Base-by-base conservation (phyloP, 2,113 vertebrate genomes). In the Gymnorhina tibicen region DNA sequence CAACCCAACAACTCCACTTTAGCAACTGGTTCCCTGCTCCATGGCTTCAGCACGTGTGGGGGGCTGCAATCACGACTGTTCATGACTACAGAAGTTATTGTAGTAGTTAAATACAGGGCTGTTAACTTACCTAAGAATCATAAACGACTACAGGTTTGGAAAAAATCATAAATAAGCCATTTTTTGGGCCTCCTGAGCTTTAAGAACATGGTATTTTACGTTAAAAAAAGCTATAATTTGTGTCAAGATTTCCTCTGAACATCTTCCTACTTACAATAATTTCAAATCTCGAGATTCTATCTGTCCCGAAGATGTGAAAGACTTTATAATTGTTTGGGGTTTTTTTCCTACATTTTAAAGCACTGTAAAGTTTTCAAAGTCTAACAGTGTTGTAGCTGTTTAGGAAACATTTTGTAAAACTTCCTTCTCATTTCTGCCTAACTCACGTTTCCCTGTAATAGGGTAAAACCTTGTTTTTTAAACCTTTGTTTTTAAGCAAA, bases 221-320 rank as follows among this genome's bases (percentile, higher is more conserved):
- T 39, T 84, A 75, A 93, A 94, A 94, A 94, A 91, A 87, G 60
- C 30, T 28, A 1, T 35, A 74, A 79, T 82, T 90, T 89, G 59
- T 70, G 91, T 92, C 68, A 95, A 93, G 72, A 78, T 91, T 95
- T 84, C 37, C 41, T 81, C 17, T 74, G 50, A 93, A 78, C 35
- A 70, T 67, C 72, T 92, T 47, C 39, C 39, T 72, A 23, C 59
- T 81, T 92, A 67, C 1, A 85, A 70, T 42, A 63, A 44, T 89
- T 89, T 84, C 33, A 87, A 87, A 85, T 87, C 66, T 92, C 84
- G 68, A 85, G 69, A 67, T 94, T 79, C 55, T 73, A 76, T 47
- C 72, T 60, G 60, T 93, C 73, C 52, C 75, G 75, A 70, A 92
- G 60, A 95, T 49, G 30, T 49, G 64, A 91, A 88, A 92, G 89